Percentiles rank a stretch among this genome's conserved stretches.
These are phyloP conservation scores for Lichenostomus cassidix DNA, from an alignment of 2,113 vertebrate genomes.

Conservation along the genomic window DNA sequence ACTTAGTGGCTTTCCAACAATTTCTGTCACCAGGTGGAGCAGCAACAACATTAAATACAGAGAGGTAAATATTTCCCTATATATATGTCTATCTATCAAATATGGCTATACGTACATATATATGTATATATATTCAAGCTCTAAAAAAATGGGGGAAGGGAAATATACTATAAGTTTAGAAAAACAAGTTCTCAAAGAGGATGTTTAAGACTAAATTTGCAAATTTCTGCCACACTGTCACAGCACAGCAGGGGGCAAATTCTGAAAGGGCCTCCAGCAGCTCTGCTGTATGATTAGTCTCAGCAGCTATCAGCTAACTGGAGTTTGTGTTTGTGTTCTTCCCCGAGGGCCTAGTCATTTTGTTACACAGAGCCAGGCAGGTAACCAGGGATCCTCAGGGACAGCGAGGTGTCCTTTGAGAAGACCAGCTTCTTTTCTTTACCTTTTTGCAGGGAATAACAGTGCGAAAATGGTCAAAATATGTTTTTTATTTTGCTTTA, in stretches of 20 bases:
- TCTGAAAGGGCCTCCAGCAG: conserved; percentile 17
- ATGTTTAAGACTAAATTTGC: conserved; percentile 49
- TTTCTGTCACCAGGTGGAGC: neutral
- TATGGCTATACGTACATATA: neutral
- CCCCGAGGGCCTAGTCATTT: neutral
- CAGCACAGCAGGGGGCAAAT: neutral
- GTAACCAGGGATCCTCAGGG: neutral
- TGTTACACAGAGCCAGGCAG: neutral
- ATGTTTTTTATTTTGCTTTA: neutral
- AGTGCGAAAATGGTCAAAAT: neutral
- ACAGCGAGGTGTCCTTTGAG: neutral
- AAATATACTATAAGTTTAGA: neutral
- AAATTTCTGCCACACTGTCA: conserved; percentile 17
- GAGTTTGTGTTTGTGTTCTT: neutral
- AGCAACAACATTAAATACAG: neutral
- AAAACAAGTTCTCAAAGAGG: conserved; percentile 43
- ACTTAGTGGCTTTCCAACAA: neutral
- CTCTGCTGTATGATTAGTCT: conserved; percentile 34
- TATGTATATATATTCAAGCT: neutral
- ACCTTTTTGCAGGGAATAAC: neutral
- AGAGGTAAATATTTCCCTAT: neutral
- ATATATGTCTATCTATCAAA: neutral
- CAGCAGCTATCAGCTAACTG: conserved; percentile 22
- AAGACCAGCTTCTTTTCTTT: neutral
- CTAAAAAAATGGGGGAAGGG: neutral